Conservation (phyloP, 2,113 vertebrate genomes). For the Lophochroa leadbeateri region DNA sequence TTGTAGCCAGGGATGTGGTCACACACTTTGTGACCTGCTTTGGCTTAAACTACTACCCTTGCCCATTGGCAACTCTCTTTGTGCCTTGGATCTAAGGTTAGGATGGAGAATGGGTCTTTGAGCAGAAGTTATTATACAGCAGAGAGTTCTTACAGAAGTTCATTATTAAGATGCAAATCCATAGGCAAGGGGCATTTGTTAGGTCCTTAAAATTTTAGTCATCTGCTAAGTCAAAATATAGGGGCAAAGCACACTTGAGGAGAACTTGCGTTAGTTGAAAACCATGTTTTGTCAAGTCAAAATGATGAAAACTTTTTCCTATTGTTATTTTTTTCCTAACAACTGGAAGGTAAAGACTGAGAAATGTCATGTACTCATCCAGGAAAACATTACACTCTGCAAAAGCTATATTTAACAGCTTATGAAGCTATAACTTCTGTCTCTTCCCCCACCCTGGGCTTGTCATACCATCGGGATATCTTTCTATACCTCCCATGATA, state of each 20-base stretch:
- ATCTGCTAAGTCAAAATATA: background rate
- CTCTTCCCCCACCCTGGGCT: background rate
- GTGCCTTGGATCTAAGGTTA: background rate
- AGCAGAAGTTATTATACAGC: background rate
- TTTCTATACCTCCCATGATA: background rate
- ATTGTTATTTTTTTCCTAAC: background rate
- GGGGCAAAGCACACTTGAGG: background rate
- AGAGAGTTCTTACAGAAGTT: background rate
- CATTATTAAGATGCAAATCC: background rate
- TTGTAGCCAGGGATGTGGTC: background rate
- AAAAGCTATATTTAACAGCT: background rate
- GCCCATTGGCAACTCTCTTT: background rate
- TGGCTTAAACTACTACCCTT: background rate
- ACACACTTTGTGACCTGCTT: background rate
- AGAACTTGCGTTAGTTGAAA: background rate
- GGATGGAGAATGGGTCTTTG: background rate
- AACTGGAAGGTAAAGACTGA: background rate
- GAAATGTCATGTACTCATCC: background rate
- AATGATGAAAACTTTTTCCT: background rate
- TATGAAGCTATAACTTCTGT: background rate
- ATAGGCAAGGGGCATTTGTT: background rate
- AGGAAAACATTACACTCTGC: background rate
- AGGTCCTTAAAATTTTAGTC: background rate
- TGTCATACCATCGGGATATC: background rate
- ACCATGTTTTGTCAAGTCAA: background rate